A percentile compares a stretch with the other conserved stretches of the same genome.
Conservation (phyloP, 2,113 vertebrate species). For the Sminthopsis crassicaudata region DNA sequence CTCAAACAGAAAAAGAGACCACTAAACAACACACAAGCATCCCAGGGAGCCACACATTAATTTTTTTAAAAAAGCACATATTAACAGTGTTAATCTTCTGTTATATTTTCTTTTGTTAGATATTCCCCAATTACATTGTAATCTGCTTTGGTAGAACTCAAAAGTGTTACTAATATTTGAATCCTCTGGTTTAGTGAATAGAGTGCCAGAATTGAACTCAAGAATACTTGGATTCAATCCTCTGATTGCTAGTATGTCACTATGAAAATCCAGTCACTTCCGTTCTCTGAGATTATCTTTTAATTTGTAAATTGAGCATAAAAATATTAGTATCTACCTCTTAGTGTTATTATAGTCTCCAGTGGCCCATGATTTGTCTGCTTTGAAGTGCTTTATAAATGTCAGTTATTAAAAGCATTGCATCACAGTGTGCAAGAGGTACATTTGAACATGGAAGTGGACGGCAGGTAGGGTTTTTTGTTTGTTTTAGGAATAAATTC, state of each 20-base stretch:
- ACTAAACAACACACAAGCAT: not conserved
- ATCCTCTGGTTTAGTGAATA: not conserved
- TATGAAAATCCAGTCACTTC: not conserved
- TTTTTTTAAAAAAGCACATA: not conserved
- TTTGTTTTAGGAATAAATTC: not conserved
- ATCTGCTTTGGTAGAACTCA: not conserved
- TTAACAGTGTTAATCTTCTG: not conserved
- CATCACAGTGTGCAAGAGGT: not conserved
- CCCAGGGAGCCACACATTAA: not conserved
- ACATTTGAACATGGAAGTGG: not conserved
- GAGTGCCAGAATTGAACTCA: not conserved
- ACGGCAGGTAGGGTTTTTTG: not conserved
- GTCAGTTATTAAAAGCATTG: not conserved
- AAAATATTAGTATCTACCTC: not conserved
- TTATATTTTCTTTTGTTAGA: not conserved
- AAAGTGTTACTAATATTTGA: not conserved
- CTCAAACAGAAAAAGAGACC: not conserved
- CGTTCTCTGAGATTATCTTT: not conserved
- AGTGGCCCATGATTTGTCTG: not conserved
- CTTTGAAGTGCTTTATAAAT: not conserved
- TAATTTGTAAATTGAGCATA: no score
- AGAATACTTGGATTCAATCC: not conserved
- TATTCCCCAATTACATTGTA: not conserved
- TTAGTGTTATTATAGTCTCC: not conserved
- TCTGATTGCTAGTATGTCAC: not conserved